Evolutionary conservation across 2,888 invertebrate genomes (phyloP).

Genomic region (Thereva nobilitata): DNA sequence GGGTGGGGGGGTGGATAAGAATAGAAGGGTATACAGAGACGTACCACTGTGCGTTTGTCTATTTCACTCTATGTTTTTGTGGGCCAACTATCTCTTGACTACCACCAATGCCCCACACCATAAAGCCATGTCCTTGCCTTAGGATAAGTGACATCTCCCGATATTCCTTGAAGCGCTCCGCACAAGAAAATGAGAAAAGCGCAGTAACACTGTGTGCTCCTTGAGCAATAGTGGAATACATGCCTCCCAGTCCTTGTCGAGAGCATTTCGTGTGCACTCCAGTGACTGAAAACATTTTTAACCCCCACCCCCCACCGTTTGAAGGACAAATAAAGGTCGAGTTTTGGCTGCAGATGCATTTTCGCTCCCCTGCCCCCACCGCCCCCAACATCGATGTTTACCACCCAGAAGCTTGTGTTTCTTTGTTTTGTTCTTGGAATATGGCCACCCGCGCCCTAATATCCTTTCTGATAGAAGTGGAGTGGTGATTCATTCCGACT

Average conservation of each 20-base stretch:
- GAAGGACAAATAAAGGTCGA: conserved; percentile 39
- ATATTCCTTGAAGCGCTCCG: conserved; percentile 20
- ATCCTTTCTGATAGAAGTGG: conserved; percentile 17
- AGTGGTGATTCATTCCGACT: conserved; percentile 12
- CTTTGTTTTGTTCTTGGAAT: conserved; percentile 25
- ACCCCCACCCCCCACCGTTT: not conserved
- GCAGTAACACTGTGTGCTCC: no score
- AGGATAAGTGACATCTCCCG: conserved; percentile 34
- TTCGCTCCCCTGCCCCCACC: conserved; percentile 1
- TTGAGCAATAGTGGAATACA: conserved; percentile 19
- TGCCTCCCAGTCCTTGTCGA: conserved; percentile 20
- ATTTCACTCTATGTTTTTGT: conserved; percentile 34
- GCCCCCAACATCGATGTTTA: no score
- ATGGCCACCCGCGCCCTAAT: conserved; percentile 24
- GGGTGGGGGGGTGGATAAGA: not conserved
- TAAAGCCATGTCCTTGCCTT: conserved; percentile 21
- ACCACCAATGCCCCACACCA: conserved; percentile 19
- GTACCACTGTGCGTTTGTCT: conserved; percentile 38
- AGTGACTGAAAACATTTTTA: conserved; percentile 31
- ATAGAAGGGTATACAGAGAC: not conserved
- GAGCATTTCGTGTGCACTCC: conserved; percentile 32
- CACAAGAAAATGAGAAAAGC: not conserved
- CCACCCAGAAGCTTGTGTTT: not conserved
- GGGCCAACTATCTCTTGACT: conserved; percentile 26
- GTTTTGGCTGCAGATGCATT: conserved; percentile 41